Conservation (phyloP, 2,113 vertebrate genomes). For the Bos taurus region DNA sequence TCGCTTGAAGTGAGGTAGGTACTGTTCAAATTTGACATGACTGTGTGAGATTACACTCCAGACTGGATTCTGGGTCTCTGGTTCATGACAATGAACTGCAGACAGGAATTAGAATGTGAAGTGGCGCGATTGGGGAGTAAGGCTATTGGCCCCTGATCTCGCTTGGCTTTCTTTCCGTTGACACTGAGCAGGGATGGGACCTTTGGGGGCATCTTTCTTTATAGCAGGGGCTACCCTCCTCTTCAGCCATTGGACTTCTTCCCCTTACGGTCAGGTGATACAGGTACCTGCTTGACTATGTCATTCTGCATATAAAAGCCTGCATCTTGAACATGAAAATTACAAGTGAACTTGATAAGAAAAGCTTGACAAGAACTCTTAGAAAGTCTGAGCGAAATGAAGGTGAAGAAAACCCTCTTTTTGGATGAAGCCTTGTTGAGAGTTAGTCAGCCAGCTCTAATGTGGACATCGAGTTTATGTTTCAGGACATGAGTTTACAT, state of each 20-base stretch:
- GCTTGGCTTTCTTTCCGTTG: not conserved
- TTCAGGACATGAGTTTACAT: not conserved
- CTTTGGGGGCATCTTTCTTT: not conserved
- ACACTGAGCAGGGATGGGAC: not conserved
- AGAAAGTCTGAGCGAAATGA: not conserved
- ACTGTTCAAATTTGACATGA: not conserved
- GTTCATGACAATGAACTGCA: not conserved
- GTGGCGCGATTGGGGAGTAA: fast-evolving
- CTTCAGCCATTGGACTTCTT: not conserved
- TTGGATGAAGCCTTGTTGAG: not conserved
- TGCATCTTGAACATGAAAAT: not conserved
- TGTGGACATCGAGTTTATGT: not conserved
- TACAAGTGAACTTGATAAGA: not conserved
- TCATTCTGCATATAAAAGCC: not conserved
- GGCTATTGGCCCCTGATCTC: not conserved
- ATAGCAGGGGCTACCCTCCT: not conserved
- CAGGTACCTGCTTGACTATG: not conserved
- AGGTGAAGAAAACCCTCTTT: not conserved
- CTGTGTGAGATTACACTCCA: not conserved
- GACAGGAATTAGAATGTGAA: not conserved
- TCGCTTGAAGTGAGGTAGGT: not conserved
- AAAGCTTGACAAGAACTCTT: not conserved
- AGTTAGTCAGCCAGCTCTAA: not conserved
- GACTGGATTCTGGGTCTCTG: not conserved
- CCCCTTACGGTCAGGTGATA: not conserved